A percentile compares a stretch with the other conserved stretches of the same genome.
Conservation (phyloP, 2,797 vertebrate species). For the Rhodeus uyekii region DNA sequence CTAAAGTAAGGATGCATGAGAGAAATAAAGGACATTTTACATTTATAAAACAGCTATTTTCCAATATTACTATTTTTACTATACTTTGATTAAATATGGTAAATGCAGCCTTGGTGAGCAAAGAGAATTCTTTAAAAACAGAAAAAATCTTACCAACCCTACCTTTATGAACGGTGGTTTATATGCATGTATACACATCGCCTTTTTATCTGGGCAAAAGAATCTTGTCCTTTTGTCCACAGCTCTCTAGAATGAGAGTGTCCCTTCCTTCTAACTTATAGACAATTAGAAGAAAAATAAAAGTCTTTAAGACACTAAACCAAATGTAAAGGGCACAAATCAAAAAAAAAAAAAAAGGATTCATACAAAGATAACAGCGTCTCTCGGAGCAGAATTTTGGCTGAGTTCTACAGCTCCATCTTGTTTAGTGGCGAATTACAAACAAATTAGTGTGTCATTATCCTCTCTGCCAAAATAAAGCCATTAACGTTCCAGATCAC, state of each 20-base stretch:
- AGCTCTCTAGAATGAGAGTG: background rate
- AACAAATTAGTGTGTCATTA: conserved; percentile 27
- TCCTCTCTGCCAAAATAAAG: conserved; percentile 31
- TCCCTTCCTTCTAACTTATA: background rate
- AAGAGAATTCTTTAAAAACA: background rate
- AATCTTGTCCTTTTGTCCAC: background rate
- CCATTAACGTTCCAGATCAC: conserved; percentile 27
- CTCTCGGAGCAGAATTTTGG: conserved; percentile 27
- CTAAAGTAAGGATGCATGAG: background rate
- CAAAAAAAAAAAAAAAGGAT: background rate
- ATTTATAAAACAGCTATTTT: background rate
- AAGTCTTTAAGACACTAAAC: background rate
- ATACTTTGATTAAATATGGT: background rate
- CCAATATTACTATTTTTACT: background rate
- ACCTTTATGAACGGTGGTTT: background rate
- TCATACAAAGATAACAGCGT: background rate
- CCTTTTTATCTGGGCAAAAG: background rate
- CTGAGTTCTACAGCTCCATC: conserved; percentile 33
- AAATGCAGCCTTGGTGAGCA: background rate
- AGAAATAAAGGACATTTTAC: background rate
- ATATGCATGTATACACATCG: background rate
- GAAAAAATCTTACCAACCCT: no score
- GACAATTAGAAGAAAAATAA: background rate
- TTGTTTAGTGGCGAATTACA: conserved; percentile 31
- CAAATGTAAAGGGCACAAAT: background rate